These are phyloP conservation scores for Paraescarpia echinospica DNA, from an alignment of 1,140 invertebrate species.

Conservation along the genomic window DNA sequence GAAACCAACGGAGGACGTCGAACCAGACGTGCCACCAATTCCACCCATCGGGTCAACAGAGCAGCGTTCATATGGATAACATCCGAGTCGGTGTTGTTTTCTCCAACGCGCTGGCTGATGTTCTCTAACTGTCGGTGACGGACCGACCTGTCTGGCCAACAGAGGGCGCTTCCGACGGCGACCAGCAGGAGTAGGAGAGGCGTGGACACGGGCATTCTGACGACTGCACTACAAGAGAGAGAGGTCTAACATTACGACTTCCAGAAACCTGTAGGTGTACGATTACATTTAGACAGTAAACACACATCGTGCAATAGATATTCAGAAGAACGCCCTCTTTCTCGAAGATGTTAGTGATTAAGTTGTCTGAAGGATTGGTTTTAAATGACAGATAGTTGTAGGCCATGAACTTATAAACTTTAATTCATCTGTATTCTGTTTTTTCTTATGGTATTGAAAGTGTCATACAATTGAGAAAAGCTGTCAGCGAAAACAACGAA, in stretches of 20 bases:
- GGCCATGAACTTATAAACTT: too few relatives aligned
- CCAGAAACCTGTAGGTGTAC: too few relatives aligned
- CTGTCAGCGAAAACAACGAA: too few relatives aligned
- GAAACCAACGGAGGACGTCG: background rate
- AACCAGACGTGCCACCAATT: background rate
- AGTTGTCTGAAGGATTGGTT: too few relatives aligned
- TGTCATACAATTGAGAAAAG: too few relatives aligned
- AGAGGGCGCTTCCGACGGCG: background rate
- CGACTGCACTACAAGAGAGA: background rate
- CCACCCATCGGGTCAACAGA: background rate
- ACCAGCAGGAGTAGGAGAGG: background rate
- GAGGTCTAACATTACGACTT: background rate
- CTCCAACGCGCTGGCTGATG: background rate
- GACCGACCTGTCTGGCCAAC: background rate
- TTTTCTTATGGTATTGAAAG: too few relatives aligned
- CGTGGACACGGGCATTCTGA: background rate
- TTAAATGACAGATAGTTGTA: too few relatives aligned
- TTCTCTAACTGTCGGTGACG: background rate
- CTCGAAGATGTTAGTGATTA: too few relatives aligned
- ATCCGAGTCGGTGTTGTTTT: background rate
- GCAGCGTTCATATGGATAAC: background rate
- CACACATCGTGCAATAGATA: too few relatives aligned
- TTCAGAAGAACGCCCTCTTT: too few relatives aligned
- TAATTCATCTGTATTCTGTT: too few relatives aligned
- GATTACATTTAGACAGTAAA: too few relatives aligned